Conservation (phyloP, 2,888 invertebrate species). For the Selenia dentaria region DNA sequence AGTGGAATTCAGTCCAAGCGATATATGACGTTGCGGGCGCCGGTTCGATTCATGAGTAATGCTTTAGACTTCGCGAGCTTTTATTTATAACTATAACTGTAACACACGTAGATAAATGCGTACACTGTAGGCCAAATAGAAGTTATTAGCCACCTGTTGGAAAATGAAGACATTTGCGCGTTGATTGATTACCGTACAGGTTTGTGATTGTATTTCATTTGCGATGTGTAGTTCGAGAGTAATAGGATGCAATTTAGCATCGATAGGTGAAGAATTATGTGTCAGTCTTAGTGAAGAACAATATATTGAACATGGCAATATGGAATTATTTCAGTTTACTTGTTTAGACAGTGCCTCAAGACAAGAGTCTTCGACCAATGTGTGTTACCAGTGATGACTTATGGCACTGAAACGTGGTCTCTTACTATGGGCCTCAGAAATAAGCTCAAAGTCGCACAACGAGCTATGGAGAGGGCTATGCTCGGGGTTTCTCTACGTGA, state of each 20-base stretch:
- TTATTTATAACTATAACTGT: constrained; percentile 75
- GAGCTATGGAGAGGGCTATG: no score
- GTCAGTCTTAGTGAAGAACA: not conserved
- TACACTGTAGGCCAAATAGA: constrained; percentile 45
- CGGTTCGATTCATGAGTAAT: constrained; percentile 62
- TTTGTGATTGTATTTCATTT: constrained; percentile 14
- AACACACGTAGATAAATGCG: constrained; percentile 67
- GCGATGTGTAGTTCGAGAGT: constrained; percentile 5
- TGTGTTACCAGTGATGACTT: no score
- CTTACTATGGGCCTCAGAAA: no score
- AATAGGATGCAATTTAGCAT: constrained; percentile 8
- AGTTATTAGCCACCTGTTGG: constrained; percentile 32
- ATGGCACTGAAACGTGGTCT: no score
- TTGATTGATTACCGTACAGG: constrained; percentile 33
- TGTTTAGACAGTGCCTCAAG: no score
- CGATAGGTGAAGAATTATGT: constrained; percentile 7
- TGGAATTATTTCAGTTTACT: not conserved
- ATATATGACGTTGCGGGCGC: constrained; percentile 36
- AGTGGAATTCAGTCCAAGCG: constrained; percentile 35
- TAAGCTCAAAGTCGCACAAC: no score
- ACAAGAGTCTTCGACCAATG: no score
- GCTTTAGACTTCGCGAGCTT: constrained; percentile 49
- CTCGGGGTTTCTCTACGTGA: no score
- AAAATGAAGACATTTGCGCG: constrained; percentile 48
- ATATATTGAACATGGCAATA: not conserved